Base-by-base conservation (phyloP, 2,888 invertebrate species). In the Cataglyphis cursor region DNA sequence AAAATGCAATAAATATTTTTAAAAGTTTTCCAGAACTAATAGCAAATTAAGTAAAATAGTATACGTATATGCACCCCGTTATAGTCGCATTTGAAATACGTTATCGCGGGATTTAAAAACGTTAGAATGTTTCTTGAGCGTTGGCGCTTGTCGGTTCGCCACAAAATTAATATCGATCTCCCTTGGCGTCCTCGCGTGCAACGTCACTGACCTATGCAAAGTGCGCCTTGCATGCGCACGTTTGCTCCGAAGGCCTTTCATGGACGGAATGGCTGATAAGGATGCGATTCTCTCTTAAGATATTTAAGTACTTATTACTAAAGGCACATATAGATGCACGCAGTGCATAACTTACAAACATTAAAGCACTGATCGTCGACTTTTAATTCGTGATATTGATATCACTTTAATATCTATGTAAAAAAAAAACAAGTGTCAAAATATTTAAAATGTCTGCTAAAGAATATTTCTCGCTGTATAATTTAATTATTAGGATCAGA, bases 231-330 rank as follows among this genome's bases (percentile, higher is more conserved):
- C 41, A 64, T 80, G 82, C 83, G 74, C 74, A 62, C 80, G 65
- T 88, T 92, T 90, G 91, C 93, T 93, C 91, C 18, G 84, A 94
- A 94, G 93, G 93, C 93, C 92, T 93, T 92, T 92, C 92, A 89
- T 94, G 94, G 94, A 94, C 94, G 94, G 94, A 94, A 92, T 93
- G 92, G 89, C 92, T 94, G 94, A 94, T 93, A 93, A 91, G 94
- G 93, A 89, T 88, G 73, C 48, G 48, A 76, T 72, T 66, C 51
- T 51, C 51, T 76, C 76, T 82, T 68, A 82, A 82, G 4, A 51
- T 76, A 68, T 10, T 76, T 75, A 74, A 81, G 59, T 82, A 82
- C 76, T 70, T 84, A 84, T 28, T 44, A 61, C 24, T 81, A 85
- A 51, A 74, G 18, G 18, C n/a, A 18, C 31, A 73, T 48, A 28